A percentile compares a stretch with the other conserved stretches of the same genome.
These are phyloP conservation scores for Hirundo rustica DNA, from an alignment of 2,797 vertebrate species.

Conservation along the genomic window DNA sequence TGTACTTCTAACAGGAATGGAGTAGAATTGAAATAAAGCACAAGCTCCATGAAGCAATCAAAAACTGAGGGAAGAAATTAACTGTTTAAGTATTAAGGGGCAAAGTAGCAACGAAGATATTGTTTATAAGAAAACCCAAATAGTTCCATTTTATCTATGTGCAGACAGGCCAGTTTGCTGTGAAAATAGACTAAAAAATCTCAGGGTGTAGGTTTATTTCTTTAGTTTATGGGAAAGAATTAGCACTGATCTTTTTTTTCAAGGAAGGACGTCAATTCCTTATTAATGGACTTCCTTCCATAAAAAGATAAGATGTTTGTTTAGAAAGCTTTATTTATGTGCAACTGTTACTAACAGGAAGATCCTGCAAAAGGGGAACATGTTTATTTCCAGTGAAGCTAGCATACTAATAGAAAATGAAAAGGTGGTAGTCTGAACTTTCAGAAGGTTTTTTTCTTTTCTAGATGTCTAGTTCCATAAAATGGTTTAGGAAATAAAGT, in stretches of 20 bases:
- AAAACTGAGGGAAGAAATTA: neutral
- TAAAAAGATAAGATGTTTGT: constrained; percentile 83
- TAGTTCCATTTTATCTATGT: constrained; percentile 15
- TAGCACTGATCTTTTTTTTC: constrained; percentile 54
- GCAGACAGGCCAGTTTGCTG: constrained; percentile 28
- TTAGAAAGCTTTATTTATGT: constrained; percentile 75
- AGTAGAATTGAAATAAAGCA: neutral
- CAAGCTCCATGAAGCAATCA: neutral
- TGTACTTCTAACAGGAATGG: neutral
- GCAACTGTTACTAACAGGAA: constrained; percentile 74
- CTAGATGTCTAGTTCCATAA: neutral
- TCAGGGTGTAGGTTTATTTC: constrained; percentile 62
- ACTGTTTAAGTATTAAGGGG: neutral
- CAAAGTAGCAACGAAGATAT: constrained; percentile 23
- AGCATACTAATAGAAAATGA: constrained; percentile 24
- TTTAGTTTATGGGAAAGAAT: constrained; percentile 74
- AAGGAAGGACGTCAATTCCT: constrained; percentile 77
- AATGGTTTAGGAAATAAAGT: neutral
- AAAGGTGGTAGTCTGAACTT: neutral
- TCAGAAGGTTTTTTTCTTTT: neutral
- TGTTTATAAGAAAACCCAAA: constrained; percentile 22
- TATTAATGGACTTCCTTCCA: constrained; percentile 80
- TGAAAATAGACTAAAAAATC: constrained; percentile 59
- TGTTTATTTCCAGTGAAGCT: constrained; percentile 57
- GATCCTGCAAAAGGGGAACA: constrained; percentile 59